Conservation (phyloP, 2,888 invertebrate genomes). For the Drosophila fungiperda region DNA sequence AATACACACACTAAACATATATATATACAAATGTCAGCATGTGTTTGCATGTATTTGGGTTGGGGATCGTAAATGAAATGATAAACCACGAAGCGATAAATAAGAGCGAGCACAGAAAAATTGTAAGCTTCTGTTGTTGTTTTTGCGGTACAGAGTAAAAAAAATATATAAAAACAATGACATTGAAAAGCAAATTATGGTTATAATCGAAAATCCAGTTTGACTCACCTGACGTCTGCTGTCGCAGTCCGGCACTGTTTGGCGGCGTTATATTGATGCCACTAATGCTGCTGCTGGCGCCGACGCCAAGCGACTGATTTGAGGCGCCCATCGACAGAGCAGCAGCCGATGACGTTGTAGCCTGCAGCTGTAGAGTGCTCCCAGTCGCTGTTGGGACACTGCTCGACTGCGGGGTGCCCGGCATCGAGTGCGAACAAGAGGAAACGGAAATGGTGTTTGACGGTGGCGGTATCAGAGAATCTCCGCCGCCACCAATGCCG, state of each 20-base stretch:
- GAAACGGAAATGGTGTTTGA: conserved; percentile 9
- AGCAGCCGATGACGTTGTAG: conserved; percentile 38
- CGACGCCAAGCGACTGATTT: conserved; percentile 75
- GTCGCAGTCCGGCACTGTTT: conserved; percentile 82
- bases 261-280: conserved; percentile 82
- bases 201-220: neutral
- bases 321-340: conserved; percentile 73
- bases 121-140: conserved; percentile 19
- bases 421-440: conserved; percentile 50
- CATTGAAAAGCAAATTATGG: conserved; percentile 55
- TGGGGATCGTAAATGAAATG: conserved; percentile 37
- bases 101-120: conserved; percentile 15
- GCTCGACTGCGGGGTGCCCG: conserved; percentile 68
- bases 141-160: conserved; percentile 6
- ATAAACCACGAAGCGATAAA: conserved; percentile 30
- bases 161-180: conserved; percentile 40
- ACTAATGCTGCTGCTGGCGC: conserved; percentile 65
- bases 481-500: conserved; percentile 64
- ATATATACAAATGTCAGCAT: neutral
- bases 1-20: conserved; percentile 2
- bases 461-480: conserved; percentile 60
- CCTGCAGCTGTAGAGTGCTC: conserved; percentile 74
- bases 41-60: conserved; percentile 14
- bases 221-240: conserved; percentile 82
- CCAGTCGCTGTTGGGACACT: conserved; percentile 66